Evolutionary conservation across 2,113 vertebrate genomes (phyloP).

Genomic region (Pelvicachromis taeniatus): DNA sequence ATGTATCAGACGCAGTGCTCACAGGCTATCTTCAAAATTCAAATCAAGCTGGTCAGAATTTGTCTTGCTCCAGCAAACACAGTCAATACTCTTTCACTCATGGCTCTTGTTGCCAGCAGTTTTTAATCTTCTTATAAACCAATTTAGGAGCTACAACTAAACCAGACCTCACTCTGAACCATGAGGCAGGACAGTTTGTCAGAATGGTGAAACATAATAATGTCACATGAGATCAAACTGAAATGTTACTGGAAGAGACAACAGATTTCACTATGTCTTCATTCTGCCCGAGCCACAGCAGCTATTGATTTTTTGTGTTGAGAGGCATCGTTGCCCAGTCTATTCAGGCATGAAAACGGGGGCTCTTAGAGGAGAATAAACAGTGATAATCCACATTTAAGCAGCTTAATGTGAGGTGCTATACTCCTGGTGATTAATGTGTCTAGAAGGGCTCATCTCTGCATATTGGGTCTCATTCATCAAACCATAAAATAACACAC

Average conservation of each 20-base stretch:
- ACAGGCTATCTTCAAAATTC: not conserved
- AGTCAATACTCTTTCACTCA: not conserved
- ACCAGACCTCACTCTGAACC: not conserved
- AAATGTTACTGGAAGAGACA: not conserved
- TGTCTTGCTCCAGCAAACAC: not conserved
- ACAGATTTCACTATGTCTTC: constrained; percentile 36
- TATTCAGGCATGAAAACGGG: constrained; percentile 52
- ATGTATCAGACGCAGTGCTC: not conserved
- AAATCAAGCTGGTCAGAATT: not conserved
- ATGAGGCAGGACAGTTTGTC: not conserved
- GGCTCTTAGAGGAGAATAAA: constrained; percentile 61
- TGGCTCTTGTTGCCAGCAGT: not conserved
- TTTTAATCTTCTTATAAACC: constrained; percentile 47
- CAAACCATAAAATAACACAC: constrained; percentile 48
- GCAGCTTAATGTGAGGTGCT: constrained; percentile 67
- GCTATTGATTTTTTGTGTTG: constrained; percentile 50
- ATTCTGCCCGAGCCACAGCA: not conserved
- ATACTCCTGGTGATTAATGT: constrained; percentile 62
- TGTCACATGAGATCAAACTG: constrained; percentile 11
- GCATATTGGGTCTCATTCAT: constrained; percentile 51
- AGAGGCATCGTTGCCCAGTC: constrained; percentile 36
- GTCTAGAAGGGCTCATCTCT: constrained; percentile 57
- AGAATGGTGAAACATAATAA: not conserved
- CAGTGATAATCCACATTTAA: constrained; percentile 68
- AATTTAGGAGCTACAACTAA: constrained; percentile 18